phyloP scores from a whole-genome alignment of 2,113 vertebrate species.

The Dendrocopos noguchii region DNA sequence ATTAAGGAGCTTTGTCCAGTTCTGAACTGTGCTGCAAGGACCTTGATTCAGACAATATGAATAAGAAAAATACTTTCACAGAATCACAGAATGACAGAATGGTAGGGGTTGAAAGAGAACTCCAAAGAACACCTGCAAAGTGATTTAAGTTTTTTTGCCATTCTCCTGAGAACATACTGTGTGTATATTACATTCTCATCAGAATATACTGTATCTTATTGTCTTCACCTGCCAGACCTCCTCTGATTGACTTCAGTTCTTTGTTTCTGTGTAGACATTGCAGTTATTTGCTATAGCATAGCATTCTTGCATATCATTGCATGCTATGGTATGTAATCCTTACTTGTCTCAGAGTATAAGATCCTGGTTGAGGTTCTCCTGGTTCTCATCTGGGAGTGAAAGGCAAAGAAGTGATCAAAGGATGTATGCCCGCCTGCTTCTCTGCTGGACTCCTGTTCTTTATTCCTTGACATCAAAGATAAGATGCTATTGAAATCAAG shows the following conservation, averaged over 20 bases:
- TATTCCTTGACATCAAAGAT: not conserved
- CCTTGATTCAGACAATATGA: not conserved
- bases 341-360: no score
- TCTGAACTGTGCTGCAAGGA: not conserved
- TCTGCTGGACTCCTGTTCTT: not conserved
- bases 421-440: not conserved
- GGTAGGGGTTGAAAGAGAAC: no score
- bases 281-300: not conserved
- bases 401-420: not conserved
- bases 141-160: no score
- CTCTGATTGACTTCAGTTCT: not conserved
- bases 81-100: no score
- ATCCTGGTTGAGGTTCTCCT: not conserved
- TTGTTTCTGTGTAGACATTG: not conserved
- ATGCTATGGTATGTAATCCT: no score
- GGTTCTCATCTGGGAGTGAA: not conserved
- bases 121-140: no score
- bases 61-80: not conserved
- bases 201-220: not conserved
- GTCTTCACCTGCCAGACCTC: not conserved
- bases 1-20: not conserved
- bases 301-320: no score
- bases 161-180: not conserved
- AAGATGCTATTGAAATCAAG: not conserved
- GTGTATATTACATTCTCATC: no score